phyloP scores from a whole-genome alignment of 2,797 vertebrate species.

The Rhadinocentrus ornatus region DNA sequence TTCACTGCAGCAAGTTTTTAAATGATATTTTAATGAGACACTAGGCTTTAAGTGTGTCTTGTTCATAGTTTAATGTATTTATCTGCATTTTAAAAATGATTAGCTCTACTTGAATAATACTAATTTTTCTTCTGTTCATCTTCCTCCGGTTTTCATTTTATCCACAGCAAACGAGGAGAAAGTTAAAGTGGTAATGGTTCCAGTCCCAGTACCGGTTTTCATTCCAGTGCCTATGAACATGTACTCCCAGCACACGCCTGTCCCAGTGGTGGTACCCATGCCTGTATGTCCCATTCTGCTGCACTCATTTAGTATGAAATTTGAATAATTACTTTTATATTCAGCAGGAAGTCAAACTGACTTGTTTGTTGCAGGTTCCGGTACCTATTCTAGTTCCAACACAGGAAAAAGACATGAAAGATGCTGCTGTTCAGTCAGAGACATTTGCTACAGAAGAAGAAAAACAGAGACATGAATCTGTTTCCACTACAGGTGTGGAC shows the following conservation, averaged over 20 bases:
- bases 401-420: conserved; percentile 84
- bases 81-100: not conserved
- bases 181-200: conserved; percentile 85
- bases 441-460: conserved; percentile 81
- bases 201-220: conserved; percentile 90
- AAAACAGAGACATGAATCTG: conserved; percentile 83
- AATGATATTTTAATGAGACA: too few species aligned
- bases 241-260: conserved; percentile 92
- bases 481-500: conserved; percentile 84
- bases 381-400: conserved; percentile 89
- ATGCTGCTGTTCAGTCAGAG: conserved; percentile 83
- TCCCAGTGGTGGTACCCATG: conserved; percentile 88
- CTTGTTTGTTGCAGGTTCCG: conserved; percentile 82
- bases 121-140: not conserved
- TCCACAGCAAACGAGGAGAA: conserved; percentile 61
- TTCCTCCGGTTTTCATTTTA: not conserved
- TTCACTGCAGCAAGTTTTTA: not conserved
- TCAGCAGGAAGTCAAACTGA: not conserved
- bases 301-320: not conserved
- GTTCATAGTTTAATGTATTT: not conserved
- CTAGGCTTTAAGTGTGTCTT: not conserved
- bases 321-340: not conserved
- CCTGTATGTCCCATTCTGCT: conserved; percentile 81
- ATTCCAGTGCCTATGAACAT: conserved; percentile 95
- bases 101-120: not conserved